Evolutionary conservation across 2,797 vertebrate species (phyloP).

Genomic region (Pristis pectinata): DNA sequence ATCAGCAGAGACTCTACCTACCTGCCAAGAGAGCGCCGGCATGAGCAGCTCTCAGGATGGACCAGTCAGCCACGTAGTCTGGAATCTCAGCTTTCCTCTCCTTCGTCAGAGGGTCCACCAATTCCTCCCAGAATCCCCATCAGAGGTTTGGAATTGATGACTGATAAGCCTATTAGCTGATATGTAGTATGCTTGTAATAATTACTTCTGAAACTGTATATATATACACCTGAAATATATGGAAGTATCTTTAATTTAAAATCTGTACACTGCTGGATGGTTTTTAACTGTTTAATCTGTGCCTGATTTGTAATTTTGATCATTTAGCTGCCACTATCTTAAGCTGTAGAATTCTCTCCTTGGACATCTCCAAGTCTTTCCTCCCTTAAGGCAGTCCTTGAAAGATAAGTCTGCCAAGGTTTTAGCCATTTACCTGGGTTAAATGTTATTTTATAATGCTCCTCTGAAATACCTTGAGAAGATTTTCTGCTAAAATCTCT

Average conservation of each 20-base stretch:
- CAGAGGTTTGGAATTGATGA: conserved; percentile 41
- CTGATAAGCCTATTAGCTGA: not conserved
- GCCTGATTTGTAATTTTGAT: not conserved
- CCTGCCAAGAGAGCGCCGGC: conserved; percentile 53
- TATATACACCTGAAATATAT: too few species aligned
- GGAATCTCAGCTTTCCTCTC: conserved; percentile 52
- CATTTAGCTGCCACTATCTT: not conserved
- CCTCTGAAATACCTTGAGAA: too few species aligned
- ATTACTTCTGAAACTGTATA: conserved; percentile 1
- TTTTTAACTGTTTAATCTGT: not conserved
- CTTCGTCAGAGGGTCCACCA: conserved; percentile 57
- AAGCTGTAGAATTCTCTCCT: too few species aligned
- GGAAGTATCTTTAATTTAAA: not conserved
- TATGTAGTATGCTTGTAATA: not conserved
- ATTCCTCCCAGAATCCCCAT: conserved; percentile 56
- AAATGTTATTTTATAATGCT: too few species aligned
- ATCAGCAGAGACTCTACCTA: conserved; percentile 56
- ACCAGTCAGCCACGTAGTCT: conserved; percentile 41
- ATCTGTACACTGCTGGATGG: not conserved
- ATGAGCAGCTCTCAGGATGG: conserved; percentile 40
- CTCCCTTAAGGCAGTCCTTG: too few species aligned
- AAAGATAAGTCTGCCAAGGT: too few species aligned
- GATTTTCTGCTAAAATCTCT: too few species aligned
- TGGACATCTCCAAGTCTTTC: too few species aligned
- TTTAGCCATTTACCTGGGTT: too few species aligned